Evolutionary conservation across 2,113 vertebrate species (phyloP).

Genomic region (Passer montanus): DNA sequence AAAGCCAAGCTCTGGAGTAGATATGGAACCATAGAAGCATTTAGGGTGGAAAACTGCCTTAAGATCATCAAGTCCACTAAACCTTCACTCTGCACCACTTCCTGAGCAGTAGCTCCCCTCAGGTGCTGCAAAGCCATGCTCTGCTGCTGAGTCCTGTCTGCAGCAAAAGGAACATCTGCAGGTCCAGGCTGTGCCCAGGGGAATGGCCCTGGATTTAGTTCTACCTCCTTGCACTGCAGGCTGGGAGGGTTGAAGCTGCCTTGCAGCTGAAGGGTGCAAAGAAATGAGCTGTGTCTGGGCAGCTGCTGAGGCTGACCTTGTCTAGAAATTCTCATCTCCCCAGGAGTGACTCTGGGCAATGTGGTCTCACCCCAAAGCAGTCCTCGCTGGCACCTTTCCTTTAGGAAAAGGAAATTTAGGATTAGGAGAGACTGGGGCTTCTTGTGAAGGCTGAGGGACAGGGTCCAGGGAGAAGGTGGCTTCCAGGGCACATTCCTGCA

Average conservation of each 20-base stretch:
- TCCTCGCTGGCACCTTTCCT: not conserved
- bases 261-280: not conserved
- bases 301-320: not conserved
- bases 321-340: not conserved
- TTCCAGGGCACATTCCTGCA: not conserved
- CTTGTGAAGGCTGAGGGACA: not conserved
- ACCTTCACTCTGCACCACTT: not conserved
- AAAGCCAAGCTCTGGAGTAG: not conserved
- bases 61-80: rapidly evolving
- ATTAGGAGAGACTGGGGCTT: not conserved
- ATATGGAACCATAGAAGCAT: rapidly evolving
- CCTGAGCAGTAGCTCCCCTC: not conserved
- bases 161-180: not conserved
- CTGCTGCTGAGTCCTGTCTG: not conserved
- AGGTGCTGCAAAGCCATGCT: rapidly evolving
- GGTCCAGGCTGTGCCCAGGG: not conserved
- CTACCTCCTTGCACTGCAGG: not conserved
- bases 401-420: not conserved
- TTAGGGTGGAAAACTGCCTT: not conserved
- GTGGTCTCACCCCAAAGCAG: not conserved
- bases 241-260: not conserved
- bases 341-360: not conserved
- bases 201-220: not conserved
- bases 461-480: not conserved
- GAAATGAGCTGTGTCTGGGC: not conserved